These are phyloP conservation scores for Pantelozetes paolii DNA, from an alignment of 2,888 invertebrate genomes.

Conservation along the genomic window DNA sequence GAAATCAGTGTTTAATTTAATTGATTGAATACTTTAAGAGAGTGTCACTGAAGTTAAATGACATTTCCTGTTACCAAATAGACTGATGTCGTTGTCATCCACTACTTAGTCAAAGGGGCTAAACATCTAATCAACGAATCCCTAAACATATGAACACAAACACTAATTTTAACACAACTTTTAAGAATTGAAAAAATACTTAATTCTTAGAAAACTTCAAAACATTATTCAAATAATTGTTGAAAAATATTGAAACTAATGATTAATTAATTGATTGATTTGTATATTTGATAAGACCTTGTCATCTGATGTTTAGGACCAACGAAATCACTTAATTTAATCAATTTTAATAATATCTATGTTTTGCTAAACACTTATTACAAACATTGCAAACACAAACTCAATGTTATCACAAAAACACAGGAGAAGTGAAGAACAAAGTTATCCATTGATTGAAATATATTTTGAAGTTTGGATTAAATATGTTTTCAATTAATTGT, in stretches of 20 bases:
- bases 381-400: background rate
- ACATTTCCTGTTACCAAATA: constrained; percentile 7
- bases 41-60: background rate
- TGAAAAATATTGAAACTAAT: background rate
- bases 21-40: background rate
- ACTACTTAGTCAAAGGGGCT: too few species aligned
- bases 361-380: background rate
- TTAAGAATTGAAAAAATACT: too few species aligned
- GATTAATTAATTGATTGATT: background rate
- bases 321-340: background rate
- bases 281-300: constrained; percentile 2
- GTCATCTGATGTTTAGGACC: background rate
- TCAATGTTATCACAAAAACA: background rate
- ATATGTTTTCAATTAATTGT: background rate
- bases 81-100: background rate
- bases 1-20: too few species aligned
- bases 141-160: too few species aligned
- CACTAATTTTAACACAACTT: too few species aligned
- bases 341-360: constrained; percentile 4
- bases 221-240: background rate
- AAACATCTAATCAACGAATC: too few species aligned
- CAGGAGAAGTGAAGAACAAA: background rate
- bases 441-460: background rate
- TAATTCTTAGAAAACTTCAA: too few species aligned
- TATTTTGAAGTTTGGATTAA: background rate